Conservation (phyloP, 1,140 invertebrate species). For the Papilio polyxenes region DNA sequence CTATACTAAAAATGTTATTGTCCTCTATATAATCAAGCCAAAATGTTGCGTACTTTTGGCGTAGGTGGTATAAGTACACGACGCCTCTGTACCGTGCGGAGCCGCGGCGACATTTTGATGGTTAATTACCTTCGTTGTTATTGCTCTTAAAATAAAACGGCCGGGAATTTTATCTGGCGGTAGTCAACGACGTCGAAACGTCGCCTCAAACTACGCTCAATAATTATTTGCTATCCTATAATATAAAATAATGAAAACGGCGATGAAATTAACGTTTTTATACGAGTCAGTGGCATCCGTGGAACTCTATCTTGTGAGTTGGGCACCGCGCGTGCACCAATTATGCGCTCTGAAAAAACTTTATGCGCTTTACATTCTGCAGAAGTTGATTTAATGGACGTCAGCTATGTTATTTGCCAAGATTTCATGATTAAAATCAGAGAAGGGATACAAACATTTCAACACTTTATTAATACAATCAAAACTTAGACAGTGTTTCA, state of each 20-base stretch:
- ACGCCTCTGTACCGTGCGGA: constrained; percentile 55
- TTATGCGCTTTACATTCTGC: constrained; percentile 24
- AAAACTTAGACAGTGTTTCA: constrained; percentile 27
- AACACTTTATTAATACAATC: constrained; percentile 38
- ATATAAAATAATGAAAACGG: constrained; percentile 21
- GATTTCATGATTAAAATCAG: not conserved
- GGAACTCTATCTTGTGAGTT: constrained; percentile 12
- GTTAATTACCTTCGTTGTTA: constrained; percentile 72
- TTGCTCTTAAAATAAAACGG: constrained; percentile 70
- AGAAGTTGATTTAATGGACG: constrained; percentile 29
- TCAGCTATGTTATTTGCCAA: not conserved
- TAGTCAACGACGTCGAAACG: constrained; percentile 40
- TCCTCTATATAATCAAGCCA: not conserved
- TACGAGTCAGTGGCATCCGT: constrained; percentile 6
- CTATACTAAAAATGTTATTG: not conserved
- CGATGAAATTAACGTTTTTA: constrained; percentile 34
- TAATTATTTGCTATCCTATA: constrained; percentile 36
- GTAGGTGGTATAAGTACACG: constrained; percentile 59
- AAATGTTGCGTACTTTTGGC: constrained; percentile 27
- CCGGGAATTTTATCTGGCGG: constrained; percentile 63
- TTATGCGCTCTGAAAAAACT: constrained; percentile 21
- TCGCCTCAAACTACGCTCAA: constrained; percentile 45
- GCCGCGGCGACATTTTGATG: constrained; percentile 67
- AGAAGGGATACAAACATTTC: not conserved
- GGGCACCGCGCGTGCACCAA: constrained; percentile 25